Evolutionary conservation across 1,140 invertebrate species (phyloP).

Genomic region (Dreissena rostriformis): DNA sequence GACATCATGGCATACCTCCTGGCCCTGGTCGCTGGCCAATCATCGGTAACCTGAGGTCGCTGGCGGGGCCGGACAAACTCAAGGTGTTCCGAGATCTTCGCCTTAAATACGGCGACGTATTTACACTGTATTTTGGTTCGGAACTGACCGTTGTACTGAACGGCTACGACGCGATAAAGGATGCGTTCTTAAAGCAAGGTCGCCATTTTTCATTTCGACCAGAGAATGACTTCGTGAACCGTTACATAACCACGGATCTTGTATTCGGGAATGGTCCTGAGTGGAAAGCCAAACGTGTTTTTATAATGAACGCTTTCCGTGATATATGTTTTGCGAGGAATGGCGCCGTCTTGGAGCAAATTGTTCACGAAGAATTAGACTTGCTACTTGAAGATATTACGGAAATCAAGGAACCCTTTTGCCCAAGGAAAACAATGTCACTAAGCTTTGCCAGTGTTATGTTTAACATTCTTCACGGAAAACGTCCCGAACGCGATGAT

Average conservation of each 20-base stretch:
- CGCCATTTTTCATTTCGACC: constrained; percentile 39
- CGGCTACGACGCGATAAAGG: constrained; percentile 57
- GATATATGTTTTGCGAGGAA: neutral
- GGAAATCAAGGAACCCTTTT: constrained; percentile 13
- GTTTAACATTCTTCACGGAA: constrained; percentile 92
- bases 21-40: constrained; percentile 14
- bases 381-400: constrained; percentile 28
- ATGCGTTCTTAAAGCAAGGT: constrained; percentile 56
- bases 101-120: constrained; percentile 53
- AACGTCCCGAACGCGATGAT: constrained; percentile 83
- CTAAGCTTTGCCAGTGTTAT: constrained; percentile 87
- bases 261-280: neutral
- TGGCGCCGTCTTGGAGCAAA: neutral
- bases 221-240: neutral
- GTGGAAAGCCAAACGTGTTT: neutral
- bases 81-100: neutral
- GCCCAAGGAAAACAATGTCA: constrained; percentile 48
- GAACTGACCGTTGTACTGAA: constrained; percentile 56
- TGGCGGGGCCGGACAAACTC: neutral
- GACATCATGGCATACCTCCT: constrained; percentile 1
- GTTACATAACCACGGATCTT: neutral
- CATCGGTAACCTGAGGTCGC: constrained; percentile 10
- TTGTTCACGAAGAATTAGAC: neutral
- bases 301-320: neutral
- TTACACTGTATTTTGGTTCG: constrained; percentile 53